Conservation (phyloP, 2,113 vertebrate genomes). For the Sorex araneus region DNA sequence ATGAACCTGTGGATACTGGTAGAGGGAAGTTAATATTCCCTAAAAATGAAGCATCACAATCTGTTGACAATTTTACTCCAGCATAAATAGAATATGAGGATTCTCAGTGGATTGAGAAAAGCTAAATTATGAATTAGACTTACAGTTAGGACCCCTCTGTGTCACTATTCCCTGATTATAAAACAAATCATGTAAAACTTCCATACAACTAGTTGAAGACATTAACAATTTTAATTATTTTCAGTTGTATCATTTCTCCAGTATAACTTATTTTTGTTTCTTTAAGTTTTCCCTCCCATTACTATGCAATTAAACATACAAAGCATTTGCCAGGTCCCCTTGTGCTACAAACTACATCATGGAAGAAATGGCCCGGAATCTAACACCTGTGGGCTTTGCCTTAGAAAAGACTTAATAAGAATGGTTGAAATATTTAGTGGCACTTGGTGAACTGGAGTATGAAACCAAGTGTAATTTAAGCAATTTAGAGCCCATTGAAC, state of each 20-base stretch:
- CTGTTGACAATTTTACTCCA: too few species aligned
- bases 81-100: too few species aligned
- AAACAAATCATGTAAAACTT: background rate
- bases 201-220: background rate
- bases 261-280: conserved; percentile 54
- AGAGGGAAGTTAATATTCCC: too few species aligned
- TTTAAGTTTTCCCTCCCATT: conserved; percentile 49
- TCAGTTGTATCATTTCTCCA: conserved; percentile 72
- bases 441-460: conserved; percentile 55
- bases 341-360: conserved; percentile 85
- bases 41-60: too few species aligned
- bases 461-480: conserved; percentile 74
- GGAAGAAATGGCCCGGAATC: conserved; percentile 80
- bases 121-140: background rate
- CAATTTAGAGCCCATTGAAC: conserved; percentile 68
- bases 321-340: conserved; percentile 77
- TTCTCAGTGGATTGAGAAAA: background rate
- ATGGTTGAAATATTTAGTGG: conserved; percentile 68
- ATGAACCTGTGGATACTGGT: too few species aligned
- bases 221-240: conserved; percentile 77
- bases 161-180: background rate
- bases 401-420: conserved; percentile 73
- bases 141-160: background rate
- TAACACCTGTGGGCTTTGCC: conserved; percentile 77
- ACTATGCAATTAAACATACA: conserved; percentile 75